A percentile compares a stretch with the other conserved stretches of the same genome.
Evolutionary conservation across 2,888 invertebrate genomes (phyloP).

Genomic region (Nomada ruficornis): DNA sequence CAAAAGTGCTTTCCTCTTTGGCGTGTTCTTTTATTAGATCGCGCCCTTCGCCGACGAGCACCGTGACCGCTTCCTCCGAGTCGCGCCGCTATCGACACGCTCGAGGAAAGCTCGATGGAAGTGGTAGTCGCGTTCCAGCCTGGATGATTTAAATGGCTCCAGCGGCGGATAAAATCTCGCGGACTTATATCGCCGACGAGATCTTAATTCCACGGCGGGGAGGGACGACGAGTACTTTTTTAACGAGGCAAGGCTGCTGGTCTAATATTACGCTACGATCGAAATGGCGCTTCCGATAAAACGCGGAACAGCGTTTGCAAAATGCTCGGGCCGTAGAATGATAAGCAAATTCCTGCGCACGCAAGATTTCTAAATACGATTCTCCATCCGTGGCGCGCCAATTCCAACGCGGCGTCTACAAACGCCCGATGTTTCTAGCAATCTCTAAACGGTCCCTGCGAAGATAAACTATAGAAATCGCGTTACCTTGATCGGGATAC

Average conservation of each 20-base stretch:
- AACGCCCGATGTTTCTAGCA: neutral
- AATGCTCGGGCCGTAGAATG: neutral
- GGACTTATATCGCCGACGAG: constrained; percentile 1
- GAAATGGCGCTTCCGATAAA: neutral
- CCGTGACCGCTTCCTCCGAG: neutral
- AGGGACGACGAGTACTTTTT: neutral
- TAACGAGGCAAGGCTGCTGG: neutral
- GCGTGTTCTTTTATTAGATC: constrained; percentile 56
- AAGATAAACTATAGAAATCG: neutral
- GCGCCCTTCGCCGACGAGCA: constrained; percentile 20
- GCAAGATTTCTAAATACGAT: neutral
- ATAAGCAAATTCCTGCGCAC: neutral
- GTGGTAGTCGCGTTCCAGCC: constrained; percentile 15
- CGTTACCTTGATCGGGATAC: constrained; percentile 8
- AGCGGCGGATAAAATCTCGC: constrained; percentile 1
- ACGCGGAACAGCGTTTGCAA: neutral
- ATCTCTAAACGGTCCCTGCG: neutral
- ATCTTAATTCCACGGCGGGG: constrained; percentile 5
- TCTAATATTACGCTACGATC: constrained; percentile 25
- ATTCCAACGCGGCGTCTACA: neutral
- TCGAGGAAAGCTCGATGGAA: constrained; percentile 27
- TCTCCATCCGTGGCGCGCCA: neutral
- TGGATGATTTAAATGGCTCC: constrained; percentile 12
- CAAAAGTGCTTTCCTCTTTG: constrained; percentile 23
- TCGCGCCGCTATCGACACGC: constrained; percentile 20